Percentiles rank a stretch among this genome's conserved stretches.
Evolutionary conservation across 1,140 invertebrate genomes (phyloP).

Genomic region (Myzus persicae): DNA sequence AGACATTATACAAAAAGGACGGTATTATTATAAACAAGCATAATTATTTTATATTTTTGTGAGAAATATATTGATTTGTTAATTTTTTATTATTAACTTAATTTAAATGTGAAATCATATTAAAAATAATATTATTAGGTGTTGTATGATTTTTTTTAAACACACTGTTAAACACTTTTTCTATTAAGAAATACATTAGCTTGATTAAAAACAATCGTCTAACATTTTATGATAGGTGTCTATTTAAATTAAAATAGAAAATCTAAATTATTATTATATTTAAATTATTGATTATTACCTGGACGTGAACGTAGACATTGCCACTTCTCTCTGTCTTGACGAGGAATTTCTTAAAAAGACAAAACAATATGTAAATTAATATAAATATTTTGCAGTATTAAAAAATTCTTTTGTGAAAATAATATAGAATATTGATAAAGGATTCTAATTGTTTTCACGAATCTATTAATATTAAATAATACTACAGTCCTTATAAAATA

Average conservation of each 20-base stretch:
- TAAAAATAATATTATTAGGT: background rate
- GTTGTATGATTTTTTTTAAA: background rate
- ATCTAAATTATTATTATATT: background rate
- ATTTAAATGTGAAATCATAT: background rate
- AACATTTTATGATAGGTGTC: background rate
- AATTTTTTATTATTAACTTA: background rate
- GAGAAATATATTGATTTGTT: background rate
- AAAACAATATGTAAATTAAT: constrained; percentile 60
- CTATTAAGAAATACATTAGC: background rate
- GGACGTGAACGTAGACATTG: constrained; percentile 73
- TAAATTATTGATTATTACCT: constrained; percentile 66
- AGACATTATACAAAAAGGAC: background rate
- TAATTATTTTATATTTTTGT: background rate
- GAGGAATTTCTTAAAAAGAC: constrained; percentile 73
- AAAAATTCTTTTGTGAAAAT: background rate
- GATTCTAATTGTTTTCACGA: background rate
- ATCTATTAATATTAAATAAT: background rate
- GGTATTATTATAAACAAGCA: background rate
- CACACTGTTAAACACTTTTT: no score
- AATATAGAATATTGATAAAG: background rate
- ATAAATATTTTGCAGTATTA: background rate
- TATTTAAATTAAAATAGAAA: background rate
- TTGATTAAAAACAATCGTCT: background rate
- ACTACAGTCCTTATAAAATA: background rate
- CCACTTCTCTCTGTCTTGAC: constrained; percentile 76